These are phyloP conservation scores for Pygocentrus nattereri DNA, from an alignment of 2,797 vertebrate species.

Conservation along the genomic window DNA sequence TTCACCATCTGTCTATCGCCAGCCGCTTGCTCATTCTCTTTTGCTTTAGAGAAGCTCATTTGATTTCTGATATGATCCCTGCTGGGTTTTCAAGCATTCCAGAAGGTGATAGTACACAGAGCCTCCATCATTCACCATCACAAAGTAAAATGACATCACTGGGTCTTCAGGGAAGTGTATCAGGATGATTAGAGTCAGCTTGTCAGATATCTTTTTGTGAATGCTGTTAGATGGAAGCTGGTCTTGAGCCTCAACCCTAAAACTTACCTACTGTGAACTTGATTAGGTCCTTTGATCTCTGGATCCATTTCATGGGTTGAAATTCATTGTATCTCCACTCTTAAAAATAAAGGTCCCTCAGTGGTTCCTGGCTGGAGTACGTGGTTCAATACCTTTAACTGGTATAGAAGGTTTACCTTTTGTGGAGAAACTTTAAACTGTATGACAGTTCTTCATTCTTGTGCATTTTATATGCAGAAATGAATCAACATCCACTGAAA, in stretches of 20 bases:
- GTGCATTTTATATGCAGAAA: neutral
- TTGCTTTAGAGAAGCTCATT: conserved; percentile 26
- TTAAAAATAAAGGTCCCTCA: neutral
- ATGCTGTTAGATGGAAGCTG: conserved; percentile 7
- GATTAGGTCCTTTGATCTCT: neutral
- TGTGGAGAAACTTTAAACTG: neutral
- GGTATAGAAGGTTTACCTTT: neutral
- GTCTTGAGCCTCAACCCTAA: neutral
- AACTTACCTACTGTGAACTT: neutral
- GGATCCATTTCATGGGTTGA: neutral
- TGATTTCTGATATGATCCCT: conserved; percentile 46
- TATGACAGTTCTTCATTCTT: too few species aligned
- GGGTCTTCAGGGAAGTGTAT: conserved; percentile 6
- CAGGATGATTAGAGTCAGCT: conserved; percentile 23
- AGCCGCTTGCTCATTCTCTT: neutral
- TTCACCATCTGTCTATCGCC: conserved; percentile 77
- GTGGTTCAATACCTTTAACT: too few species aligned
- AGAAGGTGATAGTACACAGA: conserved; percentile 25
- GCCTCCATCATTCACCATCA: conserved; percentile 26
- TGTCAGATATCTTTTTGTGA: neutral
- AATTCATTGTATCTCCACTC: neutral
- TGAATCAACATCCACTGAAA: neutral
- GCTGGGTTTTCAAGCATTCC: conserved; percentile 38
- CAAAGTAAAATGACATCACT: neutral
- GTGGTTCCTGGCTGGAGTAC: neutral